Evolutionary conservation across 2,888 invertebrate species (phyloP).

Genomic region (Drosophila suboccidentalis): DNA sequence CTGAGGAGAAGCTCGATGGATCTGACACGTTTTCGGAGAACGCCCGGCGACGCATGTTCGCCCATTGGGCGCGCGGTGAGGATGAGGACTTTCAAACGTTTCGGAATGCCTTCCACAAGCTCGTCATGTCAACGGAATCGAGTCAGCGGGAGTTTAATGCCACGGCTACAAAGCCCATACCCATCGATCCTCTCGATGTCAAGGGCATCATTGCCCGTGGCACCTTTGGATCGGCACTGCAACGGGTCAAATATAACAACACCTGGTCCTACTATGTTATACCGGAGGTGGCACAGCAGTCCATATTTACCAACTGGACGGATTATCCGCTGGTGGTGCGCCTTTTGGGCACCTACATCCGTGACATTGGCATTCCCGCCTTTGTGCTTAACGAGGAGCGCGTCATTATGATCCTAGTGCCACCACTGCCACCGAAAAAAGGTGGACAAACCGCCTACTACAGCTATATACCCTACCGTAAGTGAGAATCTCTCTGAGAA

Average conservation of each 20-base stretch:
- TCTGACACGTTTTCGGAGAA: slow-evolving; percentile 76
- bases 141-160: slow-evolving; percentile 72
- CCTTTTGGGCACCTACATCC: slow-evolving; percentile 81
- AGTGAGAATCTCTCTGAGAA: slow-evolving; percentile 37
- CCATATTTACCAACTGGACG: slow-evolving; percentile 84
- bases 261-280: slow-evolving; percentile 83
- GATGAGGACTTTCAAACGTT: slow-evolving; percentile 77
- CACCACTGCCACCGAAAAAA: slow-evolving; percentile 83
- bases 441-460: slow-evolving; percentile 77
- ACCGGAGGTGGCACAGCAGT: slow-evolving; percentile 82
- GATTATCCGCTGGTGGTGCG: slow-evolving; percentile 79
- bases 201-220: slow-evolving; percentile 57
- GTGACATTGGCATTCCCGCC: slow-evolving; percentile 83
- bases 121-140: slow-evolving; percentile 74
- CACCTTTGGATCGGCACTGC: slow-evolving; percentile 79
- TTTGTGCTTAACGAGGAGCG: slow-evolving; percentile 80
- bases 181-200: slow-evolving; percentile 81
- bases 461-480: slow-evolving; percentile 81
- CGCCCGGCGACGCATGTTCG: slow-evolving; percentile 83
- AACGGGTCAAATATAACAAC: slow-evolving; percentile 78
- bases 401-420: slow-evolving; percentile 81
- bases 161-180: slow-evolving; percentile 69
- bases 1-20: slow-evolving; percentile 57
- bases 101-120: slow-evolving; percentile 77
- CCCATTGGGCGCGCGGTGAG: slow-evolving; percentile 84